Conservation (phyloP, 2,113 vertebrate genomes). For the Bolborhynchus lineola region DNA sequence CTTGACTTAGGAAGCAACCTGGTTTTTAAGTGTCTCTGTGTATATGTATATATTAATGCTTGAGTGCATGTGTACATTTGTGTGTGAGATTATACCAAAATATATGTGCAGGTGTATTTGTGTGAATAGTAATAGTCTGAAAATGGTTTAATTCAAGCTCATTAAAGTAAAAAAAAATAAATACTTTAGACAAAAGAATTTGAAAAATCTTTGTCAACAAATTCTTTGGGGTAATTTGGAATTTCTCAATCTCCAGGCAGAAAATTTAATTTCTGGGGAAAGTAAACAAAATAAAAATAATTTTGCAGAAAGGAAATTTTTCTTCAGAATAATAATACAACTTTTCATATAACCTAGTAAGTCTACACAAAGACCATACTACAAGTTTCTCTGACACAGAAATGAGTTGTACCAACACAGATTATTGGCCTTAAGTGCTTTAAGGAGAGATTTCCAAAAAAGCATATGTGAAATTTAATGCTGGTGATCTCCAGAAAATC, state of each 20-base stretch:
- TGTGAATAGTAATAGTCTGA: neutral
- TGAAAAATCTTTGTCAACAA: neutral
- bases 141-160: neutral
- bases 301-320: neutral
- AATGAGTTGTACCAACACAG: neutral
- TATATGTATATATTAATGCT: neutral
- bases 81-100: neutral
- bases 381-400: neutral
- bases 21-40: neutral
- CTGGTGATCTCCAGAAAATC: neutral
- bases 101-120: rapidly evolving
- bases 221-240: neutral
- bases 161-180: neutral
- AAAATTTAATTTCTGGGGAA: neutral
- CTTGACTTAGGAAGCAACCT: neutral
- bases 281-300: rapidly evolving
- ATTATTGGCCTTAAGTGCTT: neutral
- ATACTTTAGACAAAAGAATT: neutral
- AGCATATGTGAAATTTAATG: neutral
- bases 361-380: neutral
- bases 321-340: neutral
- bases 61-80: neutral
- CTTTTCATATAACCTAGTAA: neutral
- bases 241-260: neutral
- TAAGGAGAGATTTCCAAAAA: neutral